Conservation (phyloP, 1,140 invertebrate genomes). For the Augochlora pura region DNA sequence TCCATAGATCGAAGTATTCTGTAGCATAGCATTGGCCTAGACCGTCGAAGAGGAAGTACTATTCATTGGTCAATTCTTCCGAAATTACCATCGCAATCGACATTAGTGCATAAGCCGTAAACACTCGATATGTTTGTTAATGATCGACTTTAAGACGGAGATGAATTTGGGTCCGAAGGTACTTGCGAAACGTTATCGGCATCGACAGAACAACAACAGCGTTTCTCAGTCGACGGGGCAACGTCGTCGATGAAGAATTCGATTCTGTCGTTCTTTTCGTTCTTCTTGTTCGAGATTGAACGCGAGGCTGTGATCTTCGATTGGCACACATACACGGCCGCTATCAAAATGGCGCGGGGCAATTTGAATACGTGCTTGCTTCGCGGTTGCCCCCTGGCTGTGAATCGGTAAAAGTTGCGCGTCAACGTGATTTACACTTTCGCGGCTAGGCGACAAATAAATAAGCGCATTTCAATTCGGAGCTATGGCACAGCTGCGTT, state of each 20-base stretch:
- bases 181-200: slow-evolving; percentile 12
- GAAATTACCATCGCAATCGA: background rate
- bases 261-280: slow-evolving; percentile 15
- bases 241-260: background rate
- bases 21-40: background rate
- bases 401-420: slow-evolving; percentile 1
- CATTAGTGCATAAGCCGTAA: background rate
- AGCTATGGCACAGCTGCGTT: background rate
- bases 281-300: slow-evolving; percentile 2
- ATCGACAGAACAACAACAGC: slow-evolving; percentile 3
- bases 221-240: background rate
- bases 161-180: background rate
- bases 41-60: background rate
- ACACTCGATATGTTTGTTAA: background rate
- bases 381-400: background rate
- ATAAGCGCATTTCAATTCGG: background rate
- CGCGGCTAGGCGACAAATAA: background rate
- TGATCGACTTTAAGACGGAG: background rate
- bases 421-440: background rate
- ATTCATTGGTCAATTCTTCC: background rate
- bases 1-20: too few species aligned
- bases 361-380: slow-evolving; percentile 16
- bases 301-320: slow-evolving; percentile 24
- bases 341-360: background rate
- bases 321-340: slow-evolving; percentile 4